These are phyloP conservation scores for Morone chrysops DNA, from an alignment of 2,113 vertebrate species.

Conservation along the genomic window DNA sequence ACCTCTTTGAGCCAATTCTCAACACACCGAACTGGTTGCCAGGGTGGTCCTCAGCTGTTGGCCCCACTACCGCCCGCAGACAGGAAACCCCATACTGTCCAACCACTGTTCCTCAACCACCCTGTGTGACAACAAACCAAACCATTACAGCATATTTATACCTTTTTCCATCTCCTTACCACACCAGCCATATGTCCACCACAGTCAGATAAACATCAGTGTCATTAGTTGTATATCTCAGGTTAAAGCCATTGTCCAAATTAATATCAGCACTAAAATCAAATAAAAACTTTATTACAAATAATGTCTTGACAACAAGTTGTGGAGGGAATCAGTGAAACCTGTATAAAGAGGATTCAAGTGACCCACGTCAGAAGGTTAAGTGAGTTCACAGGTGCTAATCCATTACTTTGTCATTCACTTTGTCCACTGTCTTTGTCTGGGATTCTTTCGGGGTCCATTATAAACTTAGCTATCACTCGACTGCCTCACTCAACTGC, in stretches of 20 bases:
- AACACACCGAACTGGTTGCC: constrained; percentile 51
- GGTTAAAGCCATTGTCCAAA: not conserved
- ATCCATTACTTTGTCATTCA: not conserved
- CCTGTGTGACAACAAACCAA: constrained; percentile 10
- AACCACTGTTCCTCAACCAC: not conserved
- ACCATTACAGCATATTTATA: not conserved
- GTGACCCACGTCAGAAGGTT: not conserved
- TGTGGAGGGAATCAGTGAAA: not conserved
- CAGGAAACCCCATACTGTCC: constrained; percentile 14
- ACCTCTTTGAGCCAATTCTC: constrained; percentile 20
- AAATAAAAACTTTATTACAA: not conserved
- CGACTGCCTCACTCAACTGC: not conserved
- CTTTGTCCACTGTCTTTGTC: not conserved
- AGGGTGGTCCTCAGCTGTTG: constrained; percentile 23
- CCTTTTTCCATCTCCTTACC: not conserved
- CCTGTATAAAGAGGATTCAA: not conserved
- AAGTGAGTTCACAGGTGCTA: not conserved
- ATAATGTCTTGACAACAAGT: not conserved
- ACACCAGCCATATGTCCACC: not conserved
- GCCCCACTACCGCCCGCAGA: constrained; percentile 1
- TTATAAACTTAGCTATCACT: not conserved
- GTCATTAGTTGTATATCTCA: not conserved
- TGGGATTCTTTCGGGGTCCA: not conserved
- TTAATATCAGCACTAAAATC: not conserved
- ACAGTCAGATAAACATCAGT: not conserved